phyloP scores from a whole-genome alignment of 2,797 vertebrate species.

The Tolypeutes matacus region DNA sequence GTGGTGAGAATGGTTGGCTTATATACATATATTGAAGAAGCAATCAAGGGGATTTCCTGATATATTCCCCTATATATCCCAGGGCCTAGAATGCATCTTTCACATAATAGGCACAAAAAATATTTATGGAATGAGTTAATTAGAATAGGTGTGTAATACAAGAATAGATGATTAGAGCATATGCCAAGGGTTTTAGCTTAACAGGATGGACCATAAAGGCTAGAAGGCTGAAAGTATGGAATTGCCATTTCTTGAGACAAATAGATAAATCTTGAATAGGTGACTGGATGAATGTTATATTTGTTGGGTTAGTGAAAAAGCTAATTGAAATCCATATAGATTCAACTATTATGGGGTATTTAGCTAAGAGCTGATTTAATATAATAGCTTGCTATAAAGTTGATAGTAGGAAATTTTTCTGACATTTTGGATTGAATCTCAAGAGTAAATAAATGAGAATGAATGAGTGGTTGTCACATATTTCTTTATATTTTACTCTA shows the following conservation, averaged over 20 bases:
- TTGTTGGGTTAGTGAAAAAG: neutral
- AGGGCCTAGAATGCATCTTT: neutral
- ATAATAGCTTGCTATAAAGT: neutral
- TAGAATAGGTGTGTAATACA: neutral
- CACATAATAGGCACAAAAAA: neutral
- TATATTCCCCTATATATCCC: neutral
- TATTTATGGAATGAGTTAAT: neutral
- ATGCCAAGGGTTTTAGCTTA: neutral
- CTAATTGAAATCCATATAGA: neutral
- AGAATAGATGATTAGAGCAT: neutral
- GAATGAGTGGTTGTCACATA: neutral
- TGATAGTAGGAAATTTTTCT: slow-evolving; percentile 11
- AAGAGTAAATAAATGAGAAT: neutral
- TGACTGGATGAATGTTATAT: neutral
- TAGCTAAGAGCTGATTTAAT: neutral
- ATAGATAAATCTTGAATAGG: neutral
- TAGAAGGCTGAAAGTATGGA: neutral
- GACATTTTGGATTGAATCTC: neutral
- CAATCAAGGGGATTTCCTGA: neutral
- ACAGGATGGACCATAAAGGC: neutral
- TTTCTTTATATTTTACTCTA: neutral
- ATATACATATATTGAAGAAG: neutral
- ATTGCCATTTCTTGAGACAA: too few relatives aligned
- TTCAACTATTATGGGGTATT: neutral
- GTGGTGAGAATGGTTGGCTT: neutral